These are phyloP conservation scores for Sciaenops ocellatus DNA, from an alignment of 2,797 vertebrate species.

Conservation along the genomic window DNA sequence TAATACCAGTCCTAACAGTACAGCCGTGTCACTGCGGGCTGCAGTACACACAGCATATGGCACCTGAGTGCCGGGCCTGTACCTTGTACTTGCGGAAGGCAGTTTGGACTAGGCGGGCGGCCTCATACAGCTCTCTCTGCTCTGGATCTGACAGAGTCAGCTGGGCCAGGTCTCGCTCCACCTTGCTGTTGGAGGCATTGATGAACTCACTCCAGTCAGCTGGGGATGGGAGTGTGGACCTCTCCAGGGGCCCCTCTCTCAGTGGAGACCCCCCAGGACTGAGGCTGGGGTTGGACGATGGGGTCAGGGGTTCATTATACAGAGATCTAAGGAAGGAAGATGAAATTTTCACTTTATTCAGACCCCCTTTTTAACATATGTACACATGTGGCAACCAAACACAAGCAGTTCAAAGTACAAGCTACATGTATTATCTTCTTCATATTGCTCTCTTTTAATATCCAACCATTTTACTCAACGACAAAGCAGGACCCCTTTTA, in stretches of 20 bases:
- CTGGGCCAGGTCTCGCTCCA: conserved; percentile 98
- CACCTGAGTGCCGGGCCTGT: conserved; percentile 74
- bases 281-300: conserved; percentile 94
- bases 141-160: conserved; percentile 98
- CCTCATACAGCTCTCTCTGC: conserved; percentile 98
- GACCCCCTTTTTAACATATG: background rate
- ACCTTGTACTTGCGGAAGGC: conserved; percentile 99
- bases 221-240: conserved; percentile 92
- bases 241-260: conserved; percentile 91
- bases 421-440: background rate
- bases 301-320: conserved; percentile 94
- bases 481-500: background rate
- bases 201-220: conserved; percentile 99
- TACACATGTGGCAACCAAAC: too few relatives aligned
- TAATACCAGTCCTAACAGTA: conserved; percentile 47
- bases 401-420: background rate
- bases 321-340: conserved; percentile 86
- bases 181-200: conserved; percentile 96
- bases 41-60: conserved; percentile 59
- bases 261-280: conserved; percentile 93
- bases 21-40: conserved; percentile 45
- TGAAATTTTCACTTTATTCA: background rate
- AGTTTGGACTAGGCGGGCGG: conserved; percentile 97
- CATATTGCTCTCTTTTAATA: background rate
- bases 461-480: background rate